Percentiles rank a stretch among this genome's conserved stretches.
phyloP scores from a whole-genome alignment of 2,113 vertebrate species.

The Phalacrocorax pelagicus region DNA sequence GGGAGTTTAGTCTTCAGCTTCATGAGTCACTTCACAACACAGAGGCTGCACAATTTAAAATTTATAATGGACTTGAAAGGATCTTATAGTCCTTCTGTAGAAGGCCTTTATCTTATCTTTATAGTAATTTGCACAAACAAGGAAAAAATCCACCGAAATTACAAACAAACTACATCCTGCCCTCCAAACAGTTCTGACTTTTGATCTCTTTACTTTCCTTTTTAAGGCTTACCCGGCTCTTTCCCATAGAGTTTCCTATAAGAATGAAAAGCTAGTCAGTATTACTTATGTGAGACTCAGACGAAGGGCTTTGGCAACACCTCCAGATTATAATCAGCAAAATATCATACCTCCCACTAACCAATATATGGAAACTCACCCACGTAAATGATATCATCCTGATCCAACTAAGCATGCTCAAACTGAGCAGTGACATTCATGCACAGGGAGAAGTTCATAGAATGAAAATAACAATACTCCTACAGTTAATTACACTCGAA shows the following conservation, averaged over 20 bases:
- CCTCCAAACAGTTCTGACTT: background rate
- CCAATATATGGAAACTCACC: conserved; percentile 58
- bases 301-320: conserved; percentile 48
- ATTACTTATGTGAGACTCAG: conserved; percentile 25
- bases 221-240: background rate
- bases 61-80: background rate
- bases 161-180: background rate
- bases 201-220: background rate
- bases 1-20: background rate
- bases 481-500: conserved; percentile 10
- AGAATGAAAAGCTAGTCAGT: conserved; percentile 21
- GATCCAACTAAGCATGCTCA: conserved; percentile 37
- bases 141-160: background rate
- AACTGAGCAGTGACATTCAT: conserved; percentile 20
- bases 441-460: background rate
- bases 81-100: background rate
- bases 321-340: conserved; percentile 57
- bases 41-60: background rate
- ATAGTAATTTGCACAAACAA: background rate
- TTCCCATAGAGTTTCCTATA: conserved; percentile 2
- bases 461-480: conserved; percentile 50
- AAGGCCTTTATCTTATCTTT: background rate
- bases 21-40: background rate
- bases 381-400: conserved; percentile 41
- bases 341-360: conserved; percentile 66